Evolutionary conservation across 2,888 invertebrate genomes (phyloP), one percentile per base, ranked within the genome.

Genomic region (Metalampra italica): DNA sequence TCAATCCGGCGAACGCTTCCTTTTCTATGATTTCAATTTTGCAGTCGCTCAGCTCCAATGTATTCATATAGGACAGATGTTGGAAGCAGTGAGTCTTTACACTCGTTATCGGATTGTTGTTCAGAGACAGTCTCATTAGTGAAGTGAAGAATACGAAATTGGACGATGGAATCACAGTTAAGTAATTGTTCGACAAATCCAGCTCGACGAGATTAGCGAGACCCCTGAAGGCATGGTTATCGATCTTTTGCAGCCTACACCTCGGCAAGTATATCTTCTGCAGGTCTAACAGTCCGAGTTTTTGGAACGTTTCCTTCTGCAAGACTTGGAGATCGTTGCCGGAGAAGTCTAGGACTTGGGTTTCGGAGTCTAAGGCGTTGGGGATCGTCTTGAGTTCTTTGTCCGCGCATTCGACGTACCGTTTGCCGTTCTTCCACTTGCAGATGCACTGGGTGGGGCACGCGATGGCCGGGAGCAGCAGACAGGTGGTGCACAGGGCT

Each of bases 341-440:
- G 37, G 94, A 92, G 68, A 97, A 93, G 77, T 97, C 96, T 48
- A 97, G 89, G 36, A 97, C 97, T 90, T 97, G 96, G 0, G 97
- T 97, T 67, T 94, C 95, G 22, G 93, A 91, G 74, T 96, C 94
- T 65, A 97, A 92, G 46, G 94, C 93, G 62, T 92, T 92, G 1
- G 97, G 97, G 50, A 97, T 92, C 9, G 92, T 91, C 56, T 94
- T 92, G 47, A 97, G 88, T 47, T 93, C 93, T 71, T 94, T 94
- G 55, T 94, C 93, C 45, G 94, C 92, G 82, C 97, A 97, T 78
- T 97, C 96, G 45, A 96, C 96, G 59, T 95, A 95, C 74, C 96
- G 94, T 73, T 97, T 97, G 43, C 97, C 97, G 71, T 94, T 94
- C 80, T 96, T 97, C 97, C 97, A 97, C 78, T 96, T 96, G 90